Conservation (phyloP, 2,113 vertebrate genomes). For the Calyptommatus sinebrachiatus region DNA sequence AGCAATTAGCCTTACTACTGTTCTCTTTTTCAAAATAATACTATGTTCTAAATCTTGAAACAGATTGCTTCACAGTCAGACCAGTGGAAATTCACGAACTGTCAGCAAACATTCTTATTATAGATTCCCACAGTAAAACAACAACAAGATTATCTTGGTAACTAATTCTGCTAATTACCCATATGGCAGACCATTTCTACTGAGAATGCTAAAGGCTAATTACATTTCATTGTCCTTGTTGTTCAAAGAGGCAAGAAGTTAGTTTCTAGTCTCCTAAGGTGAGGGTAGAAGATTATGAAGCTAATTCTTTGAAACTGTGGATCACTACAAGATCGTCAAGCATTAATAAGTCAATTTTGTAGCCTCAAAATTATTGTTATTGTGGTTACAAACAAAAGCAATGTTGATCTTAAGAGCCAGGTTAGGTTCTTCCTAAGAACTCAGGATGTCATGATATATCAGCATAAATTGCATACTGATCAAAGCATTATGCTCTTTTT, state of each 20-base stretch:
- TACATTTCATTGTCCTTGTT: constrained; percentile 1
- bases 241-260: background rate
- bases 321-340: background rate
- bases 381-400: no score
- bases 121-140: background rate
- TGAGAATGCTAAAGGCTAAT: constrained; percentile 28
- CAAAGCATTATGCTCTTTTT: no score
- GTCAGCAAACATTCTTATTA: constrained; percentile 10
- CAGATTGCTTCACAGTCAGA: constrained; percentile 38
- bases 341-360: background rate
- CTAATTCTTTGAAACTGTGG: background rate
- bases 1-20: constrained; percentile 19
- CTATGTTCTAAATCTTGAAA: constrained; percentile 43
- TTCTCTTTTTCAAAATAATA: background rate
- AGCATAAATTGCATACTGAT: no score
- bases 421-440: no score
- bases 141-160: constrained; percentile 13
- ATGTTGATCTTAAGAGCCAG: no score
- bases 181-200: constrained; percentile 23
- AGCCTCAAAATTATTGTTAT: no score
- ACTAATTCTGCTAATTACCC: constrained; percentile 33
- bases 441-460: no score
- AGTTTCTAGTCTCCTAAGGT: constrained; percentile 32
- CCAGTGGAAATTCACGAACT: constrained; percentile 45
- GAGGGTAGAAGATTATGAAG: constrained; percentile 4